Conservation (phyloP, 1,140 invertebrate species). For the Anagrus nilaparvatae region DNA sequence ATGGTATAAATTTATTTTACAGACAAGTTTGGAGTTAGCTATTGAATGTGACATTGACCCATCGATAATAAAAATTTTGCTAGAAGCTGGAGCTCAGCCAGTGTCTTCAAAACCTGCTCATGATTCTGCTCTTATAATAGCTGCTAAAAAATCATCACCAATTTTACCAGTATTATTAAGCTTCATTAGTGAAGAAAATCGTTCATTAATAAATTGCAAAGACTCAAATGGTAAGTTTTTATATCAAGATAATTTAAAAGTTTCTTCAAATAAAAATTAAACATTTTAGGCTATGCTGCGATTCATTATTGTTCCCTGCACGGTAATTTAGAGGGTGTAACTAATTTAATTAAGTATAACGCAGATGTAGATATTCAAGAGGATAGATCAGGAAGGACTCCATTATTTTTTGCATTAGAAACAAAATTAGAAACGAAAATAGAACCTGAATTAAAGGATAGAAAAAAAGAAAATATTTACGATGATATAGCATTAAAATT, state of each 20-base stretch:
- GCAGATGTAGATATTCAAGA: constrained; percentile 27
- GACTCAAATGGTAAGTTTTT: constrained; percentile 2
- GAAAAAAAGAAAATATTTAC: constrained; percentile 18
- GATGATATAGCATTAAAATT: constrained; percentile 16
- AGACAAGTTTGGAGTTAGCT: constrained; percentile 30
- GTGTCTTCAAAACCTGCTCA: constrained; percentile 11
- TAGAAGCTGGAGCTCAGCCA: constrained; percentile 25
- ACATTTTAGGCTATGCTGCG: constrained; percentile 22
- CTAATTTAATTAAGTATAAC: constrained; percentile 17
- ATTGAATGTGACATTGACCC: constrained; percentile 15
- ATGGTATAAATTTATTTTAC: constrained; percentile 8
- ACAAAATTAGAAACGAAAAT: not conserved
- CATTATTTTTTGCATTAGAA: constrained; percentile 29
- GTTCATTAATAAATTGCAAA: constrained; percentile 1
- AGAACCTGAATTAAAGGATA: too few relatives aligned
- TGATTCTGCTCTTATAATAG: constrained; percentile 26
- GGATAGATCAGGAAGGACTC: constrained; percentile 28
- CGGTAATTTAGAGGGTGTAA: constrained; percentile 19
- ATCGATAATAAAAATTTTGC: constrained; percentile 21
- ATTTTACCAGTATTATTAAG: constrained; percentile 16
- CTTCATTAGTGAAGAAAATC: constrained; percentile 8
- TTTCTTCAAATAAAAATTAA: too few relatives aligned
- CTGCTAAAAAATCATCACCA: constrained; percentile 23
- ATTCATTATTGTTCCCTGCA: constrained; percentile 26
- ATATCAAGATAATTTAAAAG: not conserved